Conservation (phyloP, 2,113 vertebrate genomes). For the Acrocephalus arundinaceus region DNA sequence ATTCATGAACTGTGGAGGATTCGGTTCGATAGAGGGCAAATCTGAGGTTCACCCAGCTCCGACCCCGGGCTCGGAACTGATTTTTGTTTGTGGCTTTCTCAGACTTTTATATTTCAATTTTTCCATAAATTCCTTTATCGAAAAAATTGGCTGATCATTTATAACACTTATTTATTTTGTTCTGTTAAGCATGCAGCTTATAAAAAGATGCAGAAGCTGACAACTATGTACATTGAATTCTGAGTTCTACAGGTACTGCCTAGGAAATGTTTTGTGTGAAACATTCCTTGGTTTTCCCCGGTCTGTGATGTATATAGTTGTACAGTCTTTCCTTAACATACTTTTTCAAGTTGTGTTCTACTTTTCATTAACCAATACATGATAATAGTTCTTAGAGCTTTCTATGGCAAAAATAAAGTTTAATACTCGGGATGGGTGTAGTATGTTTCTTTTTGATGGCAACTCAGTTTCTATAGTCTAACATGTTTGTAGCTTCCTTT, state of each 20-base stretch:
- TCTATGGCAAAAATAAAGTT: conserved; percentile 77
- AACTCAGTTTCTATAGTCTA: neutral
- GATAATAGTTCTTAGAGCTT: conserved; percentile 83
- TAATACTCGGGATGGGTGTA: conserved; percentile 59
- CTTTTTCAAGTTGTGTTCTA: conserved; percentile 72
- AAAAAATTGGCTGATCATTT: too few relatives aligned
- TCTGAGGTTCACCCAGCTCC: too few relatives aligned
- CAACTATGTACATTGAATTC: conserved; percentile 14
- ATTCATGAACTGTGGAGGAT: too few relatives aligned
- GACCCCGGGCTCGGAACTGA: too few relatives aligned
- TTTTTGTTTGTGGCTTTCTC: too few relatives aligned
- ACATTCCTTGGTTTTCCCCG: conserved; percentile 16
- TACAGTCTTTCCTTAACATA: conserved; percentile 72
- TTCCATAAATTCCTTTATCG: too few relatives aligned
- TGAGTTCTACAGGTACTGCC: conserved; percentile 35
- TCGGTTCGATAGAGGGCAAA: too few relatives aligned
- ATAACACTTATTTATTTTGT: conserved; percentile 60
- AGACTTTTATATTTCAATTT: too few relatives aligned
- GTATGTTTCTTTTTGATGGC: conserved; percentile 27
- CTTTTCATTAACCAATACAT: conserved; percentile 72
- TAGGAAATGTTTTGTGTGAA: conserved; percentile 5
- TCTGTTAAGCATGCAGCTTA: conserved; percentile 53
- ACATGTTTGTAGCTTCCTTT: neutral
- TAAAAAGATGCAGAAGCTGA: conserved; percentile 41
- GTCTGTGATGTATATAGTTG: conserved; percentile 75